Percentiles rank a stretch among this genome's conserved stretches.
phyloP scores from a whole-genome alignment of 92 coral and sea anemone genomes.

The Porites lobata region DNA sequence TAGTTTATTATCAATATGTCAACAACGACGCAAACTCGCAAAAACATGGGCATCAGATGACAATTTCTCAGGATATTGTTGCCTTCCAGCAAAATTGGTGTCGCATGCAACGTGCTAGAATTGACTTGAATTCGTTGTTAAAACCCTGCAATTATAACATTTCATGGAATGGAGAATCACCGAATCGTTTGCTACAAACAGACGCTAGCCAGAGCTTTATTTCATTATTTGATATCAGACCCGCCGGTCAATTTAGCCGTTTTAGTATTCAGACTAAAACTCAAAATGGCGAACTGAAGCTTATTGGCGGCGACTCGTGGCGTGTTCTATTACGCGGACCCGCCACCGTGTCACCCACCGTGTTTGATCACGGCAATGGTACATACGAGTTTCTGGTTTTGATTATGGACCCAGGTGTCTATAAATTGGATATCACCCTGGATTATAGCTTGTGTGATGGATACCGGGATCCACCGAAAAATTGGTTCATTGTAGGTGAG shows the following conservation, averaged over 20 bases:
- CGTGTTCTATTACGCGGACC: constrained; percentile 85
- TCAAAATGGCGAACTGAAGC: constrained; percentile 70
- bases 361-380: constrained; percentile 90
- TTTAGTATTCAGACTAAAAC: constrained; percentile 87
- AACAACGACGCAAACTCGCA: constrained; percentile 4
- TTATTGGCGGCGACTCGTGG: constrained; percentile 97
- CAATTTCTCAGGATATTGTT: constrained; percentile 29
- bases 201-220: constrained; percentile 83
- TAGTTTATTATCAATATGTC: constrained; percentile 33
- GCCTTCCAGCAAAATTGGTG: constrained; percentile 90
- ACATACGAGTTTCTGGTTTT: constrained; percentile 90
- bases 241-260: constrained; percentile 98
- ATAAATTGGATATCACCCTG: constrained; percentile 81
- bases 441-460: constrained; percentile 96
- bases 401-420: constrained; percentile 90
- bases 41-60: not conserved
- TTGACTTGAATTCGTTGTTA: constrained; percentile 64
- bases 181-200: constrained; percentile 53
- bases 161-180: constrained; percentile 69
- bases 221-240: constrained; percentile 67
- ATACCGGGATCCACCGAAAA: constrained; percentile 87
- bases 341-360: constrained; percentile 82
- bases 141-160: constrained; percentile 64
- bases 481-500: constrained; percentile 93
- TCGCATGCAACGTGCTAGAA: constrained; percentile 80